phyloP scores from a whole-genome alignment of 2,888 invertebrate species.

The Tribolium freemani region DNA sequence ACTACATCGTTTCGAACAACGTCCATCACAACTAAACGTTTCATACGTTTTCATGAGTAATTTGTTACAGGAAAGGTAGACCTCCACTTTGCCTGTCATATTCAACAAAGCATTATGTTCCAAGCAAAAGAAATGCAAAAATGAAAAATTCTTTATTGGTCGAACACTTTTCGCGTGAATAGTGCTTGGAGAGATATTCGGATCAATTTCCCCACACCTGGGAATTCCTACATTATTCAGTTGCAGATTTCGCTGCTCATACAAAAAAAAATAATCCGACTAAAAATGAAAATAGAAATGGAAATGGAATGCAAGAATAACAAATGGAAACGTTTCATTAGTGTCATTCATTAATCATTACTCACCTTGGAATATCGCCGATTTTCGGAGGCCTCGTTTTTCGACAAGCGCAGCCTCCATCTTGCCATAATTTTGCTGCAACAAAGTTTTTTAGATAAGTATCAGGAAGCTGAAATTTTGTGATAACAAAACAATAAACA shows the following conservation, averaged over 20 bases:
- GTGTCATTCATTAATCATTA: background rate
- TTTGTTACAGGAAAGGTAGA: no score
- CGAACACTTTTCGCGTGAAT: background rate
- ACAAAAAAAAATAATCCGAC: background rate
- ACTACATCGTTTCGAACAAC: background rate
- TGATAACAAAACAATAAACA: background rate
- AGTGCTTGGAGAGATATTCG: background rate
- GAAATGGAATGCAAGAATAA: background rate
- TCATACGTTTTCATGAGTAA: background rate
- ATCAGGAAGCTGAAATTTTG: background rate
- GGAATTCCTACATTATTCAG: background rate
- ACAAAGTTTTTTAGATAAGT: constrained; percentile 46
- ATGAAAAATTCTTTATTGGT: background rate
- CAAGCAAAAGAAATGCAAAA: background rate
- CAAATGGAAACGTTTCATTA: background rate
- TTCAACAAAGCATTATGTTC: background rate
- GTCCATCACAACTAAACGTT: background rate
- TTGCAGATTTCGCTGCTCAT: background rate
- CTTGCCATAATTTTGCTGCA: constrained; percentile 67
- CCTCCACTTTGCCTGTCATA: background rate
- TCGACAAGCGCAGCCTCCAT: constrained; percentile 64
- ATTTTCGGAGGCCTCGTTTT: constrained; percentile 66
- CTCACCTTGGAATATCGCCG: constrained; percentile 67
- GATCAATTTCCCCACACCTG: background rate
- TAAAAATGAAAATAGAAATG: background rate